phyloP scores from a whole-genome alignment of 2,113 vertebrate genomes.

The Pelusios castaneus region DNA sequence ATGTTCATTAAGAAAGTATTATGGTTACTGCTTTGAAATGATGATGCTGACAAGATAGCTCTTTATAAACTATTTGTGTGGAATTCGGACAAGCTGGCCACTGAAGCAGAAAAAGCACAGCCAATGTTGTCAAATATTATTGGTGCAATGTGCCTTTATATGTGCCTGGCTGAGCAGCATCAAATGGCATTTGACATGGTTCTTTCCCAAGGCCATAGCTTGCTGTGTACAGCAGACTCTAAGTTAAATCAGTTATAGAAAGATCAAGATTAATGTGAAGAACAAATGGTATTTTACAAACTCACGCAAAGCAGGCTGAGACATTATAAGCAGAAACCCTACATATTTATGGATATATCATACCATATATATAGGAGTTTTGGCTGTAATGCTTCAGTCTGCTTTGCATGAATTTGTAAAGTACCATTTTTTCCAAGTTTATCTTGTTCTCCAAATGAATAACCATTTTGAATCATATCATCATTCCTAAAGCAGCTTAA shows the following conservation, averaged over 20 bases:
- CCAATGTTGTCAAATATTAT: conserved; percentile 77
- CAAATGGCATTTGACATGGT: conserved; percentile 68
- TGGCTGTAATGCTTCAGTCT: conserved; percentile 43
- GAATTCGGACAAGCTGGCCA: conserved; percentile 65
- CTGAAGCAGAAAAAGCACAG: conserved; percentile 77
- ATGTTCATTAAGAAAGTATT: conserved; percentile 41
- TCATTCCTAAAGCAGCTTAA: conserved; percentile 41
- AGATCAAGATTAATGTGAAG: background rate
- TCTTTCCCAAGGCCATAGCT: conserved; percentile 71
- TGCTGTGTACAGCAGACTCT: conserved; percentile 27
- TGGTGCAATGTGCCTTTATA: conserved; percentile 71
- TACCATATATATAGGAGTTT: fast-evolving
- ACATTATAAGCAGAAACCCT: background rate
- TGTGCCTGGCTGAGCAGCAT: conserved; percentile 75
- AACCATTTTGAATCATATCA: background rate
- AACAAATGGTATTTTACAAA: background rate
- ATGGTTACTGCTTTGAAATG: conserved; percentile 29
- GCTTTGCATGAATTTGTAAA: conserved; percentile 60
- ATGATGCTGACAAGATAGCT: conserved; percentile 57
- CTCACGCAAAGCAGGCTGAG: background rate
- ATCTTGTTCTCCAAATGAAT: conserved; percentile 42
- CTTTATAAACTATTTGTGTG: conserved; percentile 61
- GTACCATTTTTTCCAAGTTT: conserved; percentile 48
- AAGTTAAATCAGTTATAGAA: conserved; percentile 47
- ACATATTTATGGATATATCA: background rate